Evolutionary conservation across 2,888 invertebrate genomes (phyloP).

Genomic region (Ryuthela nishihirai): DNA sequence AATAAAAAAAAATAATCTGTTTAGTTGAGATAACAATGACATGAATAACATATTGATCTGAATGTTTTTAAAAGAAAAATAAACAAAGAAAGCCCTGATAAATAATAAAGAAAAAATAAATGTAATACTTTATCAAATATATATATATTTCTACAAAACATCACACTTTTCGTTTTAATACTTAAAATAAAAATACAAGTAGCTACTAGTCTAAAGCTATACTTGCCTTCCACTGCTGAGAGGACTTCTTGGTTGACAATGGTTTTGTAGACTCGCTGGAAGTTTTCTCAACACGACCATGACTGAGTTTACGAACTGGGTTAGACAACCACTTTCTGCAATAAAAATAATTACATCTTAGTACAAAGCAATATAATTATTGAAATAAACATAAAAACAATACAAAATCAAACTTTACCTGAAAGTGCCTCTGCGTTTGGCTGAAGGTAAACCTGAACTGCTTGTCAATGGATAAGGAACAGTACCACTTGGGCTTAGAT

Average conservation of each 20-base stretch:
- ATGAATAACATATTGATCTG: too few species aligned
- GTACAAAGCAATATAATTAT: neutral
- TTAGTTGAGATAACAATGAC: too few species aligned
- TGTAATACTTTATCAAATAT: too few species aligned
- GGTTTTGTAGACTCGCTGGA: conserved; percentile 40
- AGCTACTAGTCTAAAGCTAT: too few species aligned
- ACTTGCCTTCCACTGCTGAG: conserved; percentile 18
- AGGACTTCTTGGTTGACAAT: conserved; percentile 33
- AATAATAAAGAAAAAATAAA: too few species aligned
- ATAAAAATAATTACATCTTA: neutral
- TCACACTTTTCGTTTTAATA: too few species aligned
- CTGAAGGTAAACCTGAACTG: conserved; percentile 46
- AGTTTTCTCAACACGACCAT: conserved; percentile 64
- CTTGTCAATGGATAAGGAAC: conserved; percentile 21
- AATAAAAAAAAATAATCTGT: too few species aligned
- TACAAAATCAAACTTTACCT: conserved; percentile 45
- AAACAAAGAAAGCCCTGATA: too few species aligned
- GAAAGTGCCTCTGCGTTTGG: conserved; percentile 51
- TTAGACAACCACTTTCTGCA: conserved; percentile 82
- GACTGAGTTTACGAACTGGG: conserved; percentile 79
- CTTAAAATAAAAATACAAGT: too few species aligned
- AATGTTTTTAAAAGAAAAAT: too few species aligned
- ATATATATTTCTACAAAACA: too few species aligned
- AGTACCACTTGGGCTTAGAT: conserved; percentile 27
- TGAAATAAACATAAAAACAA: neutral